Conservation (phyloP, 2,113 vertebrate species). For the Morone saxatilis region DNA sequence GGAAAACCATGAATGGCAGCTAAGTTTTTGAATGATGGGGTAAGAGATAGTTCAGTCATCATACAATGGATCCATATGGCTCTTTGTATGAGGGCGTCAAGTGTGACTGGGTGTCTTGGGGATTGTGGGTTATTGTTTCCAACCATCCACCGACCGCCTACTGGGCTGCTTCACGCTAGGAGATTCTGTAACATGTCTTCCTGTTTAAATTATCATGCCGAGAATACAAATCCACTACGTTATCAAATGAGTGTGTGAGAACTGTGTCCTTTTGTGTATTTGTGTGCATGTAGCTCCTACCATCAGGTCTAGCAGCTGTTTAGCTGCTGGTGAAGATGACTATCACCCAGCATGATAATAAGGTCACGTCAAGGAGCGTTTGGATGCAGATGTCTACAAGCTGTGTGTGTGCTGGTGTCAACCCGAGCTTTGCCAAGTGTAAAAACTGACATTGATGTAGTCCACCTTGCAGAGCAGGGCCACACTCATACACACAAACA, state of each 20-base stretch:
- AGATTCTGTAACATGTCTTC: slow-evolving; percentile 13
- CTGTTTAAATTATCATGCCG: slow-evolving; percentile 27
- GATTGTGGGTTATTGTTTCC: slow-evolving; percentile 21
- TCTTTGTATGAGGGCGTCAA: background rate
- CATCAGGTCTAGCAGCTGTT: slow-evolving; percentile 69
- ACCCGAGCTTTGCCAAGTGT: slow-evolving; percentile 32
- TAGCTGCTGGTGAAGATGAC: slow-evolving; percentile 64
- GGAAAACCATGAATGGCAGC: background rate
- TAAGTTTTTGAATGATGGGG: background rate
- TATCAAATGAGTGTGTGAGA: background rate
- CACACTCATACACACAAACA: background rate
- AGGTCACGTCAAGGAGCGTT: slow-evolving; percentile 65
- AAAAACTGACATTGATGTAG: slow-evolving; percentile 21
- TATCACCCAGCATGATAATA: slow-evolving; percentile 61
- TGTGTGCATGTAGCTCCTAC: background rate
- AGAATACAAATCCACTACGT: slow-evolving; percentile 21
- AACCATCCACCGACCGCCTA: slow-evolving; percentile 4
- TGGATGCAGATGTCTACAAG: slow-evolving; percentile 60
- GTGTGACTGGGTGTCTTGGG: slow-evolving; percentile 4
- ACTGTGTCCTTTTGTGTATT: background rate
- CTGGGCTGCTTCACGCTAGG: background rate
- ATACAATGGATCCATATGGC: slow-evolving; percentile 24
- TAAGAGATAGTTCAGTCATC: slow-evolving; percentile 1
- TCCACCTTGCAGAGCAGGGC: slow-evolving; percentile 15
- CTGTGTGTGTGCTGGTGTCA: slow-evolving; percentile 28